These are phyloP conservation scores for Nomada flava DNA, from an alignment of 2,888 invertebrate species.

Conservation along the genomic window DNA sequence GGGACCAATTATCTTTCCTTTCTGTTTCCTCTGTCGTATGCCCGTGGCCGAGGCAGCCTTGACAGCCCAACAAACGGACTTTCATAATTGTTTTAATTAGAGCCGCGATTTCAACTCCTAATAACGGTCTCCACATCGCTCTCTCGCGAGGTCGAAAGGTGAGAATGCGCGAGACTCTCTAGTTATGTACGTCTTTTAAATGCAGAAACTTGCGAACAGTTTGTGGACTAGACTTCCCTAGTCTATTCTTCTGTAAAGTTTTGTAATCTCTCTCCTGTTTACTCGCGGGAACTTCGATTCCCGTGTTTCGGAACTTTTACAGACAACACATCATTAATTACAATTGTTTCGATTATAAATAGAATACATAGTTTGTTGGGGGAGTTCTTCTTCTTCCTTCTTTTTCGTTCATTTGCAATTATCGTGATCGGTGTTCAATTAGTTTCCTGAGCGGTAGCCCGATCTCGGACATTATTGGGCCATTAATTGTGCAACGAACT, in stretches of 20 bases:
- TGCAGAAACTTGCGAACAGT: background rate
- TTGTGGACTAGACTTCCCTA: background rate
- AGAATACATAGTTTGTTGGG: background rate
- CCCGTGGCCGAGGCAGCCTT: slow-evolving; percentile 10
- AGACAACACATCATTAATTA: slow-evolving; percentile 25
- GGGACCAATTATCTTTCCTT: slow-evolving; percentile 69
- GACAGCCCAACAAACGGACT: slow-evolving; percentile 40
- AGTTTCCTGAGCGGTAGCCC: background rate
- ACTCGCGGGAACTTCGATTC: background rate
- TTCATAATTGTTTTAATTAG: slow-evolving; percentile 74
- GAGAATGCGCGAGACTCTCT: background rate
- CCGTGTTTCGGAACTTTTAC: background rate
- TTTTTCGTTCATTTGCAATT: background rate
- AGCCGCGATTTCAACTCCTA: slow-evolving; percentile 50
- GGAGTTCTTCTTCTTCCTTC: background rate
- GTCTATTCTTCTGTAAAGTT: slow-evolving; percentile 22
- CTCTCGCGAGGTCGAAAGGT: background rate
- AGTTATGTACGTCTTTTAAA: slow-evolving; percentile 25
- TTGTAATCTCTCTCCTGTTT: slow-evolving; percentile 16
- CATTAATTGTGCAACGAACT: background rate
- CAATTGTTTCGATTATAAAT: slow-evolving; percentile 46
- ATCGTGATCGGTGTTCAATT: slow-evolving; percentile 30
- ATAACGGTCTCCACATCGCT: slow-evolving; percentile 23
- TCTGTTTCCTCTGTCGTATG: slow-evolving; percentile 46
- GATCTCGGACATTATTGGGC: background rate